phyloP scores from a whole-genome alignment of 2,888 invertebrate species.

The Sabatieria punctata region DNA sequence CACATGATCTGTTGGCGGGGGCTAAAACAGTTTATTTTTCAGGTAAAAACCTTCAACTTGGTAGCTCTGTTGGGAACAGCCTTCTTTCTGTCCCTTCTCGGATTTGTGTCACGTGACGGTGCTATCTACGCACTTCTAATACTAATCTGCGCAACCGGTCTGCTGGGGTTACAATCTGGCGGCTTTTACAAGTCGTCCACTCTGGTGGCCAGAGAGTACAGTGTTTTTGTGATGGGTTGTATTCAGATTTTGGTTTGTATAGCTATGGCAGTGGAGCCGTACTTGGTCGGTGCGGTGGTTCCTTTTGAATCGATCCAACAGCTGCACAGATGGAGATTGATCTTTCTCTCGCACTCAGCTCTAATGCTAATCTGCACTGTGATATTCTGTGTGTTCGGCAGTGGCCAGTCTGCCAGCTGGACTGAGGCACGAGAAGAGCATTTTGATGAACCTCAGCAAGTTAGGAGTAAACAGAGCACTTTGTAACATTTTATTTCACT shows the following conservation, averaged over 20 bases:
- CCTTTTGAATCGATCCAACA: slow-evolving; percentile 14
- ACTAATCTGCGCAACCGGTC: no score
- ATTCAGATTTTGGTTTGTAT: slow-evolving; percentile 14
- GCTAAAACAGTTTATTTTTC: no score
- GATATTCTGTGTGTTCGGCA: slow-evolving; percentile 11
- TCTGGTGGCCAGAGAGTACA: slow-evolving; percentile 14
- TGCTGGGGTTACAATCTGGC: slow-evolving; percentile 15
- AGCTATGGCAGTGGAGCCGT: no score
- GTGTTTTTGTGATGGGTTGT: slow-evolving; percentile 11
- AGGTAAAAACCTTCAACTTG: slow-evolving; percentile 13
- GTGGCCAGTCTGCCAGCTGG: slow-evolving; percentile 11
- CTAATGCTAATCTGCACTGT: slow-evolving; percentile 11
- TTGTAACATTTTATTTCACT: no score
- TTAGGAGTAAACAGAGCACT: no score
- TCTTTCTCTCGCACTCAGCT: slow-evolving; percentile 13
- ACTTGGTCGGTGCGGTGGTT: slow-evolving; percentile 11
- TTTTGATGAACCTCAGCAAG: neutral
- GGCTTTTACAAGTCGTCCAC: slow-evolving; percentile 16
- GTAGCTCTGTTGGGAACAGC: slow-evolving; percentile 14
- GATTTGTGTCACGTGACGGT: no score
- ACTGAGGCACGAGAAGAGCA: neutral
- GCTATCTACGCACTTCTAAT: no score
- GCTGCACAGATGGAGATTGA: slow-evolving; percentile 17
- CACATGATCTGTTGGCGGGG: no score
- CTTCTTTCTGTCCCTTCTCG: no score